phyloP scores from a whole-genome alignment of 1,140 invertebrate species.

The Aricia agestis region DNA sequence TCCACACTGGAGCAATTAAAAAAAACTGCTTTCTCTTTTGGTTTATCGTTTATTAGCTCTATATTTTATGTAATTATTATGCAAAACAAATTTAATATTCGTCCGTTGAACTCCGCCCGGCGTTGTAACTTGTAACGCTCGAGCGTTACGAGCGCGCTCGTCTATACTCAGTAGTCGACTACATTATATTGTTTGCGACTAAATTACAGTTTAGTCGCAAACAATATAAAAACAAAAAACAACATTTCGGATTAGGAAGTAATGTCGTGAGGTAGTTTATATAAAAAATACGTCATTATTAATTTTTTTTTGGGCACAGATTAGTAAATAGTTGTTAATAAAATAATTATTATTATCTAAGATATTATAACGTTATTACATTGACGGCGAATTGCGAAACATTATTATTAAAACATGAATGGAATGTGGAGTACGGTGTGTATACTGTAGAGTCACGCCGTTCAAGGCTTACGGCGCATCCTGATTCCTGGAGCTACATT shows the following conservation, averaged over 20 bases:
- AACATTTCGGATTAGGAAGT: neutral
- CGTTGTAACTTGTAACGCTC: no score
- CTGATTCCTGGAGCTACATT: neutral
- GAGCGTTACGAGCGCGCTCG: no score
- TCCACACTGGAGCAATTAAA: neutral
- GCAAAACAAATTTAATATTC: neutral
- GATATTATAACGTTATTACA: no score
- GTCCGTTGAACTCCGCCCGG: neutral
- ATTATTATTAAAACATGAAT: no score
- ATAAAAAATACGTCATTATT: no score
- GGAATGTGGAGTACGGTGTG: neutral
- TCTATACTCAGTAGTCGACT: no score
- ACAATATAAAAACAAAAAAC: no score
- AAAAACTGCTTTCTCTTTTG: slow-evolving; percentile 1
- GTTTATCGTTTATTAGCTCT: neutral
- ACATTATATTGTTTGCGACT: neutral
- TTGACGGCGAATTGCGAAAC: no score
- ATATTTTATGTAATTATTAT: slow-evolving; percentile 2
- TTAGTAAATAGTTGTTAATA: neutral
- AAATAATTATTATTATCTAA: no score
- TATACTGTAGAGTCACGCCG: no score
- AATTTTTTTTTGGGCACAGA: neutral
- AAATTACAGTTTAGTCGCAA: neutral
- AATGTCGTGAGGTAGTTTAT: neutral
- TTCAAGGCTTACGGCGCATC: neutral